Evolutionary conservation across 2,888 invertebrate species (phyloP).

Genomic region (Eristalis tenax): DNA sequence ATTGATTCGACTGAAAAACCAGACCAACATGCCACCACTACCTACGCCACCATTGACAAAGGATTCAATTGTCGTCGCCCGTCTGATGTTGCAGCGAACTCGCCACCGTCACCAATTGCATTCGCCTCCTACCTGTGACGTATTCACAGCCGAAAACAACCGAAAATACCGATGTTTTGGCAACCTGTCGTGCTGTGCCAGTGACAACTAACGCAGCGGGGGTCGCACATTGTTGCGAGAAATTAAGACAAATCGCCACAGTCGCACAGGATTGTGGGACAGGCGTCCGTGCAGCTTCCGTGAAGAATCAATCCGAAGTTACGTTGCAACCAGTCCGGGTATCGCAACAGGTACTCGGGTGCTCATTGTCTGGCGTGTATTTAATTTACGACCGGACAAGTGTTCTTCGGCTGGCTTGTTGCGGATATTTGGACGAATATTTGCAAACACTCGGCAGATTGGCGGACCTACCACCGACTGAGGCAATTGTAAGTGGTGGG

Average conservation of each 20-base stretch:
- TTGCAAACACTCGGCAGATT: slow-evolving; percentile 46
- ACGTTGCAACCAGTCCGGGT: neutral
- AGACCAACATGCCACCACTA: slow-evolving; percentile 1
- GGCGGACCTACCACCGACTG: slow-evolving; percentile 11
- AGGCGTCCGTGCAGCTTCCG: slow-evolving; percentile 58
- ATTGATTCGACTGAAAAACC: slow-evolving; percentile 35
- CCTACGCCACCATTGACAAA: slow-evolving; percentile 37
- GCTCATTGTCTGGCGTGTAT: slow-evolving; percentile 24
- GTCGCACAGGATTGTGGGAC: slow-evolving; percentile 32
- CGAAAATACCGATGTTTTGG: slow-evolving; percentile 49
- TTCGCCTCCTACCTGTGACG: slow-evolving; percentile 26
- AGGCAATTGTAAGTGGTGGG: slow-evolving; percentile 12
- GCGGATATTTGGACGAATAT: slow-evolving; percentile 52
- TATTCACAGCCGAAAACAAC: slow-evolving; percentile 9
- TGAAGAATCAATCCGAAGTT: slow-evolving; percentile 45
- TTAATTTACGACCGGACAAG: slow-evolving; percentile 62
- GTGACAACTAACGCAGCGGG: slow-evolving; percentile 54
- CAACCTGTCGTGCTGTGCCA: slow-evolving; percentile 67
- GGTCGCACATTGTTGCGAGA: slow-evolving; percentile 3
- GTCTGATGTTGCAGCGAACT: slow-evolving; percentile 23
- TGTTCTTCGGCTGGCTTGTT: slow-evolving; percentile 32
- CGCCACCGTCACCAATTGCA: slow-evolving; percentile 39
- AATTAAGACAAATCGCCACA: slow-evolving; percentile 52
- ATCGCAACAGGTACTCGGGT: slow-evolving; percentile 46
- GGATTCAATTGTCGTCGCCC: neutral